phyloP scores from a whole-genome alignment of 2,113 vertebrate genomes.

The Edolisoma coerulescens region DNA sequence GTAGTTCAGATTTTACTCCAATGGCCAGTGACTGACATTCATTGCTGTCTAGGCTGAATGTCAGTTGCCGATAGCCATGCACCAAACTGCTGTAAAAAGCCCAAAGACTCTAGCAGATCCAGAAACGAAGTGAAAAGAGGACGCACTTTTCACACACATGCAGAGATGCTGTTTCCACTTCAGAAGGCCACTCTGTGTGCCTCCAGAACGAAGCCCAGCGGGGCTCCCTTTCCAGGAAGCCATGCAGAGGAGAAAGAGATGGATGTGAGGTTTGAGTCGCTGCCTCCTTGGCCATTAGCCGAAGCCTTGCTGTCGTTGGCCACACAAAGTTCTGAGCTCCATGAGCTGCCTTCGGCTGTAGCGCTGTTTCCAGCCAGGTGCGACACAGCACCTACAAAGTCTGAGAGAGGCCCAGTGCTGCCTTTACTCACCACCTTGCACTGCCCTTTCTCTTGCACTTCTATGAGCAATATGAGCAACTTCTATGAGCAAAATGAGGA shows the following conservation, averaged over 20 bases:
- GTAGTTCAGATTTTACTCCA: background rate
- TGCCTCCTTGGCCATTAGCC: background rate
- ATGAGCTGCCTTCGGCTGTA: fast-evolving
- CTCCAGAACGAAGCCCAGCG: fast-evolving
- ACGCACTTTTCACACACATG: background rate
- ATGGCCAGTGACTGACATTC: background rate
- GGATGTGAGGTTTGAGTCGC: background rate
- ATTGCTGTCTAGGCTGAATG: background rate
- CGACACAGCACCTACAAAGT: background rate
- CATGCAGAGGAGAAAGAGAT: background rate
- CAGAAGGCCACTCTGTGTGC: background rate
- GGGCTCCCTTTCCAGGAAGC: background rate
- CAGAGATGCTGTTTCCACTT: background rate
- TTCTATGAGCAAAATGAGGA: background rate
- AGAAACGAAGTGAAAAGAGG: background rate
- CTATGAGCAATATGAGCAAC: background rate
- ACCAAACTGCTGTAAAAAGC: background rate
- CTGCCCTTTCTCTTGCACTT: background rate
- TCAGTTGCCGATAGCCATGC: background rate
- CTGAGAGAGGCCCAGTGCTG: background rate
- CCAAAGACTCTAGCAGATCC: background rate
- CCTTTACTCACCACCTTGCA: background rate
- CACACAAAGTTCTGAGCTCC: background rate
- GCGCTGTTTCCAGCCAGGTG: fast-evolving
- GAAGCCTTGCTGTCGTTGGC: background rate